phyloP scores from a whole-genome alignment of 1,140 invertebrate genomes.

The Brachionus rubens region DNA sequence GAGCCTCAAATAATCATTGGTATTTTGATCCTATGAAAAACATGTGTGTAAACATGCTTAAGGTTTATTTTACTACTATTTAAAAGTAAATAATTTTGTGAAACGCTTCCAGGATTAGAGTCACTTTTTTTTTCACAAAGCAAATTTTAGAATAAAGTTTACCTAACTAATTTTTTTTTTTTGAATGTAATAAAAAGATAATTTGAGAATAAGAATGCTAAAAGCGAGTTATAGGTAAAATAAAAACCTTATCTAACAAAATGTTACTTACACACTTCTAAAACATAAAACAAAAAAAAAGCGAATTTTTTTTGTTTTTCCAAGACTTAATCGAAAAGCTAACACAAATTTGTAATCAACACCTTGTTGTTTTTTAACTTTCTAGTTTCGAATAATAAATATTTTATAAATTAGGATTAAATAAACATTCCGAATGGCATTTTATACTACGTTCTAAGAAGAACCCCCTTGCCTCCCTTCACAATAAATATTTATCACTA shows the following conservation, averaged over 20 bases:
- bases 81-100: too few species aligned
- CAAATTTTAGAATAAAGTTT: too few species aligned
- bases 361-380: too few species aligned
- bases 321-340: slow-evolving; percentile 7
- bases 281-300: background rate
- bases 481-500: background rate
- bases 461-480: background rate
- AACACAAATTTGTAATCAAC: background rate
- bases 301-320: slow-evolving; percentile 9
- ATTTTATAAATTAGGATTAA: slow-evolving; percentile 17
- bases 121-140: too few species aligned
- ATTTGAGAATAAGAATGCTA: slow-evolving; percentile 1
- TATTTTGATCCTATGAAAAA: too few species aligned
- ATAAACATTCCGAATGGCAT: slow-evolving; percentile 27
- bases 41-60: too few species aligned
- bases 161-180: too few species aligned
- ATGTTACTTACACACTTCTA: slow-evolving; percentile 20
- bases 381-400: slow-evolving; percentile 17
- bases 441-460: too few species aligned
- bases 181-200: too few species aligned
- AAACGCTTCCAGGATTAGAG: too few species aligned
- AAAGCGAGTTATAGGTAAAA: slow-evolving; percentile 1
- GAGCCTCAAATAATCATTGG: too few species aligned
- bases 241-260: slow-evolving; percentile 24
- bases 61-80: too few species aligned